Percentiles rank a stretch among this genome's conserved stretches.
Conservation (phyloP, 2,888 invertebrate species). For the Polylopha cassiicola region DNA sequence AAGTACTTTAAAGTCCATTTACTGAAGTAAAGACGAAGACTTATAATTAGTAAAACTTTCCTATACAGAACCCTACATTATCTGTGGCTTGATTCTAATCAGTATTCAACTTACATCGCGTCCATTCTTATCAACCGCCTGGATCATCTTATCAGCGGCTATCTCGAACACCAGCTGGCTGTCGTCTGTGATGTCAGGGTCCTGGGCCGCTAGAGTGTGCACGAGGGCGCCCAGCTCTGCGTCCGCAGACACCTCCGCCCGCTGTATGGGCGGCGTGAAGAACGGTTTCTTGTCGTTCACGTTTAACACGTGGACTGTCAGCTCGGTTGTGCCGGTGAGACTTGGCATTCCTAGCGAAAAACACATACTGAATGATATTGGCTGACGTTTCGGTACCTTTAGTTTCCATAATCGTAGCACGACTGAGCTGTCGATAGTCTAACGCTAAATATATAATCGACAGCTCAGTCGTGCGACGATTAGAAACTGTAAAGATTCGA, state of each 20-base stretch:
- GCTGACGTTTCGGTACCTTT: too few species aligned
- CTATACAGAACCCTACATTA: too few species aligned
- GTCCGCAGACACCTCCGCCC: conserved; percentile 89
- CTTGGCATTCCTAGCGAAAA: conserved; percentile 81
- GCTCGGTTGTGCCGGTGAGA: conserved; percentile 86
- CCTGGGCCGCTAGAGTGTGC: conserved; percentile 83
- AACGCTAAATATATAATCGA: too few species aligned
- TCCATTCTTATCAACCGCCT: conserved; percentile 89
- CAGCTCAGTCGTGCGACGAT: too few species aligned
- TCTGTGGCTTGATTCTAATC: not conserved
- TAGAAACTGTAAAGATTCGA: too few species aligned
- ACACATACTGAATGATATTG: too few species aligned
- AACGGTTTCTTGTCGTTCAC: conserved; percentile 92
- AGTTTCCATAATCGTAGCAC: too few species aligned
- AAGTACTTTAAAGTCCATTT: too few species aligned
- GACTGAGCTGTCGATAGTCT: too few species aligned
- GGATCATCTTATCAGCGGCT: conserved; percentile 82
- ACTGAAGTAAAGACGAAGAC: too few species aligned
- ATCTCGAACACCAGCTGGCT: conserved; percentile 81
- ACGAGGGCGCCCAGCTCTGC: conserved; percentile 83
- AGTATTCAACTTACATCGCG: conserved; percentile 75
- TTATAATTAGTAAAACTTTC: too few species aligned
- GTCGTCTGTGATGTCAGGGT: conserved; percentile 85
- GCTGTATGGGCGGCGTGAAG: conserved; percentile 87
- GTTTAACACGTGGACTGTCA: conserved; percentile 88